Evolutionary conservation across 2,797 vertebrate genomes (phyloP).

Genomic region (Poecilia velifera): DNA sequence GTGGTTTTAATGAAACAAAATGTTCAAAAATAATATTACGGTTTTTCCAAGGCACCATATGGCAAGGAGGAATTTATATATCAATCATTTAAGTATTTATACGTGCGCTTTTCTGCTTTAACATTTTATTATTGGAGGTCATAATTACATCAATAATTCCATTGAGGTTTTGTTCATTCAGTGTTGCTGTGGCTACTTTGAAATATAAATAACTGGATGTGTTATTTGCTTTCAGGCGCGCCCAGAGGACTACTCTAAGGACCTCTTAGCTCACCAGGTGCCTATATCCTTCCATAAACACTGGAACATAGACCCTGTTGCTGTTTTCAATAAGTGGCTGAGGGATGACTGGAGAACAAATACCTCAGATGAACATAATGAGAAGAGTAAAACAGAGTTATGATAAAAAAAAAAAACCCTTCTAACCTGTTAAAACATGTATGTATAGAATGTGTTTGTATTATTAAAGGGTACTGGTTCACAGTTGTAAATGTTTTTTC

Average conservation of each 20-base stretch:
- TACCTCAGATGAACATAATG: slow-evolving; percentile 52
- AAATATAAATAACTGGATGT: slow-evolving; percentile 24
- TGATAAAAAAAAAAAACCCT: slow-evolving; percentile 68
- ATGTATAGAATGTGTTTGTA: slow-evolving; percentile 29
- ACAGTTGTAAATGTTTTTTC: slow-evolving; percentile 69
- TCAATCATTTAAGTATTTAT: background rate
- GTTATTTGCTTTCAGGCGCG: slow-evolving; percentile 85
- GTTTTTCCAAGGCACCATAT: background rate
- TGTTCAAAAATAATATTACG: background rate
- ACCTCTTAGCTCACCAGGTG: slow-evolving; percentile 91
- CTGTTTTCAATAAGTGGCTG: slow-evolving; percentile 91
- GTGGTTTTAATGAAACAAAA: background rate
- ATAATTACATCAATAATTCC: slow-evolving; percentile 4
- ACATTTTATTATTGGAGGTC: background rate
- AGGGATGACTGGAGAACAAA: slow-evolving; percentile 64
- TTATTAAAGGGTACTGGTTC: slow-evolving; percentile 35
- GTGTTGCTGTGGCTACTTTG: slow-evolving; percentile 32
- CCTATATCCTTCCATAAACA: slow-evolving; percentile 98
- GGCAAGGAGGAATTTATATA: background rate
- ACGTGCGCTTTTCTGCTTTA: slow-evolving; percentile 3
- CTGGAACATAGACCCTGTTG: slow-evolving; percentile 94
- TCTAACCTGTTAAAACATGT: slow-evolving; percentile 20
- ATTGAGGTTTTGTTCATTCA: slow-evolving; percentile 11
- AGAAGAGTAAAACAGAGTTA: slow-evolving; percentile 85
- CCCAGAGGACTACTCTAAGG: slow-evolving; percentile 91